Percentiles rank a stretch among this genome's conserved stretches.
These are phyloP conservation scores for Sakesphorus luctuosus DNA, from an alignment of 2,113 vertebrate genomes.

Conservation along the genomic window DNA sequence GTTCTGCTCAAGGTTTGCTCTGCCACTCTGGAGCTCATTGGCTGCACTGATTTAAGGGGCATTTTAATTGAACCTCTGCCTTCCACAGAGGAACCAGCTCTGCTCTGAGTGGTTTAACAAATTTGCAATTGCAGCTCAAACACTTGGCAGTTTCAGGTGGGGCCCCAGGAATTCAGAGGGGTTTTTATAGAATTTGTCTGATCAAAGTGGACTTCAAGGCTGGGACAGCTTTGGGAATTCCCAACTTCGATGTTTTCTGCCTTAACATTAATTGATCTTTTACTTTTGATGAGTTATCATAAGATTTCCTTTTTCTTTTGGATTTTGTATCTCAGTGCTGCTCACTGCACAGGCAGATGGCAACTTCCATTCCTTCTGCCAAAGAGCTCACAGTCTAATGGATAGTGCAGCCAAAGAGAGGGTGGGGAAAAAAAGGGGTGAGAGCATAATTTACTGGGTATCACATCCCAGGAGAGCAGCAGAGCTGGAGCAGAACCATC, in stretches of 20 bases:
- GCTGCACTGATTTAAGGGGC: not conserved
- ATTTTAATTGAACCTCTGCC: not conserved
- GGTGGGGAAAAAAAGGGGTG: not conserved
- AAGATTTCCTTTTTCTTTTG: not conserved
- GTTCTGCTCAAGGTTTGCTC: not conserved
- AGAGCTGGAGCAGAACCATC: not conserved
- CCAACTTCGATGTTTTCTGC: not conserved
- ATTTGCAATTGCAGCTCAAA: not conserved
- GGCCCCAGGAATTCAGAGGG: not conserved
- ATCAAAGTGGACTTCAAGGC: not conserved
- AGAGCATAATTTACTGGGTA: not conserved
- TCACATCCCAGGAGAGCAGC: not conserved
- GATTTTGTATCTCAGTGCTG: not conserved
- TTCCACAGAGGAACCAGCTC: not conserved
- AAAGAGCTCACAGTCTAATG: not conserved
- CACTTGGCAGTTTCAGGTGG: not conserved
- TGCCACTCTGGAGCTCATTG: not conserved
- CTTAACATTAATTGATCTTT: not conserved
- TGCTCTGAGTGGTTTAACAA: not conserved
- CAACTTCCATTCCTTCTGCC: not conserved
- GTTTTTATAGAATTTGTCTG: not conserved
- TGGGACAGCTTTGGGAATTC: conserved; percentile 3
- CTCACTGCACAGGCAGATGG: conserved; percentile 8
- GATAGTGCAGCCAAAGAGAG: not conserved
- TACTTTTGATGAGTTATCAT: not conserved